Percentiles rank a stretch among this genome's conserved stretches.
phyloP scores from a whole-genome alignment of 2,113 vertebrate species.

The Lipophrys pholis region DNA sequence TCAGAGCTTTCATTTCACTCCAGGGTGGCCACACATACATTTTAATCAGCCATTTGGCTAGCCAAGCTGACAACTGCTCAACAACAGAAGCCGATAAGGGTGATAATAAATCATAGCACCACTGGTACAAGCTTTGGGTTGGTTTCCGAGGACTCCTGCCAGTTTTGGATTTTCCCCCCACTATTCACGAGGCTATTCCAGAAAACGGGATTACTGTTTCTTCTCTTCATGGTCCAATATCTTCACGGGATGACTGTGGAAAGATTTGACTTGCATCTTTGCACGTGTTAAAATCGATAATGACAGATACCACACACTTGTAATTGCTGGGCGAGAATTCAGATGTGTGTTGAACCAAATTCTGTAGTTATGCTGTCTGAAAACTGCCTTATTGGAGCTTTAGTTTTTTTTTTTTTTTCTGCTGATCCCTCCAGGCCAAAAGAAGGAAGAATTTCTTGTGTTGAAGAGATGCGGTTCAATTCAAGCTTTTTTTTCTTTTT shows the following conservation, averaged over 20 bases:
- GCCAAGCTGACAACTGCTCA: conserved; percentile 72
- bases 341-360: not conserved
- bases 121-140: conserved; percentile 54
- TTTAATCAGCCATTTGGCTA: conserved; percentile 80
- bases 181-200: conserved; percentile 47
- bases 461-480: not conserved
- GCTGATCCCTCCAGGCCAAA: conserved; percentile 25
- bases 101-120: conserved; percentile 72
- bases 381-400: not conserved
- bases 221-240: conserved; percentile 52
- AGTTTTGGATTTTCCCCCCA: conserved; percentile 49
- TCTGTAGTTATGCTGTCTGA: not conserved
- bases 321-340: conserved; percentile 7
- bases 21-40: conserved; percentile 80
- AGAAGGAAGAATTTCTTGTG: conserved; percentile 19
- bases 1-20: conserved; percentile 76
- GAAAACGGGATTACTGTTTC: conserved; percentile 58
- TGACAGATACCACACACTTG: not conserved
- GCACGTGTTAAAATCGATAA: not conserved
- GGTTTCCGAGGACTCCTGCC: conserved; percentile 61
- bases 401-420: conserved; percentile 27
- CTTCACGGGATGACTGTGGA: conserved; percentile 11
- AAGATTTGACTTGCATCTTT: conserved; percentile 32
- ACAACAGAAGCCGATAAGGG: conserved; percentile 77
- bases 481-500: not conserved